Evolutionary conservation across 2,888 invertebrate species (phyloP).

Genomic region (Aquatica leii): DNA sequence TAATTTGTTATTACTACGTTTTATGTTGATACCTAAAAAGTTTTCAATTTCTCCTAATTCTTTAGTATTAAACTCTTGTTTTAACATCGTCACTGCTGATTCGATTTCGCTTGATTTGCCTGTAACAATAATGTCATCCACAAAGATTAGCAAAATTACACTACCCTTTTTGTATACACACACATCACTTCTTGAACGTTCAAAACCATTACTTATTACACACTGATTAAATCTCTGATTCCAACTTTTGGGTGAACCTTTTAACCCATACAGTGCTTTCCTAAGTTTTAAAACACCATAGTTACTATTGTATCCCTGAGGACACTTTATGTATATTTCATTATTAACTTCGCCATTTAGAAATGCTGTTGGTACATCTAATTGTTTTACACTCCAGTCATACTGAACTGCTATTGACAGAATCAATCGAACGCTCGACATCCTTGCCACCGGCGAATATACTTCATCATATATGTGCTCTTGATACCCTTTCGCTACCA

Average conservation of each 20-base stretch:
- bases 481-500: constrained; percentile 12
- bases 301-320: neutral
- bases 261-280: neutral
- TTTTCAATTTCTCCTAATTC: neutral
- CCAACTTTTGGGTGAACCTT: neutral
- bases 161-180: neutral
- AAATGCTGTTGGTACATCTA: constrained; percentile 26
- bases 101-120: neutral
- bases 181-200: constrained; percentile 1
- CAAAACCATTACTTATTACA: neutral
- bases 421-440: neutral
- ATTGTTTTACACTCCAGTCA: constrained; percentile 22
- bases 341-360: constrained; percentile 23
- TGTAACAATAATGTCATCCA: neutral
- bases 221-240: neutral
- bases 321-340: constrained; percentile 15
- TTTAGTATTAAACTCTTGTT: neutral
- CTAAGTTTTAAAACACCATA: neutral
- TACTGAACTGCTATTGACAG: constrained; percentile 16
- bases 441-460: constrained; percentile 7
- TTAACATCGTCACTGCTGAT: too few relatives aligned
- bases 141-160: neutral
- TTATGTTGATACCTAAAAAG: neutral
- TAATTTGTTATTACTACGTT: too few relatives aligned
- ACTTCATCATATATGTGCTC: neutral